These are phyloP conservation scores for Drosophila novamexicana DNA, from an alignment of 1,140 invertebrate genomes.

Conservation along the genomic window DNA sequence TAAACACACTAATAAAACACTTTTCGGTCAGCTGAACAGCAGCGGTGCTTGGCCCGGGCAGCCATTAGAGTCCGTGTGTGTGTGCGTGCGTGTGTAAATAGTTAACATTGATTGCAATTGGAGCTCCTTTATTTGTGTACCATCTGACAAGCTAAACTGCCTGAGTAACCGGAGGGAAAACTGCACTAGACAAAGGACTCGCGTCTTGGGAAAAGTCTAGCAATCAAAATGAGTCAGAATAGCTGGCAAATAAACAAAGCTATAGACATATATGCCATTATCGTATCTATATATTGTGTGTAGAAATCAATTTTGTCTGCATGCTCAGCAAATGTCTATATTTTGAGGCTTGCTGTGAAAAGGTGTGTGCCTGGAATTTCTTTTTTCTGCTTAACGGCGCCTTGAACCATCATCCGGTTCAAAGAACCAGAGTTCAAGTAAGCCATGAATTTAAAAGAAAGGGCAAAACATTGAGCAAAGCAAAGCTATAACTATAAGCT, in stretches of 20 bases:
- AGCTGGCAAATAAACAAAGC: constrained; percentile 43
- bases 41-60: constrained; percentile 13
- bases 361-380: constrained; percentile 34
- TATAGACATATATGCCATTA: constrained; percentile 25
- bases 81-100: constrained; percentile 9
- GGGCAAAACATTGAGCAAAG: not conserved
- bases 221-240: constrained; percentile 41
- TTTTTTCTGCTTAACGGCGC: constrained; percentile 21
- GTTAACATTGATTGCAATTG: constrained; percentile 16
- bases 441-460: constrained; percentile 8
- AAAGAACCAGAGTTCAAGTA: constrained; percentile 66
- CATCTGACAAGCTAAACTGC: constrained; percentile 17
- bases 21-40: constrained; percentile 21
- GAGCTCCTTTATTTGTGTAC: not conserved
- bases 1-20: constrained; percentile 71
- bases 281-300: not conserved
- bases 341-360: constrained; percentile 4
- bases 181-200: constrained; percentile 7
- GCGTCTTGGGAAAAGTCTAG: constrained; percentile 16
- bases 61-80: constrained; percentile 24
- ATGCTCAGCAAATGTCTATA: constrained; percentile 38
- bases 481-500: not conserved
- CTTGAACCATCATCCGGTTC: constrained; percentile 39
- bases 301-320: constrained; percentile 49
- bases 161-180: constrained; percentile 10